Conservation (phyloP, 2,888 invertebrate genomes). For the Acronicta alni region DNA sequence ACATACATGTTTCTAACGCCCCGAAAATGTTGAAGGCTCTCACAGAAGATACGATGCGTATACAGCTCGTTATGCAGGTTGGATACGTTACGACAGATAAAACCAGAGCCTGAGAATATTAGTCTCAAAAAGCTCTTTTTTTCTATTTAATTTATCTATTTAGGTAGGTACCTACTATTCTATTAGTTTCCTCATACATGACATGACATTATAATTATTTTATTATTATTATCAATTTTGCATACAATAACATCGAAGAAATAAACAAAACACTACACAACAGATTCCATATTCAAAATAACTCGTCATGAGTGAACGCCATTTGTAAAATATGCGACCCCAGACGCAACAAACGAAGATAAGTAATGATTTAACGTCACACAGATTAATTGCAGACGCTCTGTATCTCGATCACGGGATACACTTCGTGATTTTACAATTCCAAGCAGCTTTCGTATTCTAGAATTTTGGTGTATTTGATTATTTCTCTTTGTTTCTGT, state of each 20-base stretch:
- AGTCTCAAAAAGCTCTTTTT: too few species aligned
- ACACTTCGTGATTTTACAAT: conserved; percentile 48
- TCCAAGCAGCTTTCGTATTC: conserved; percentile 27
- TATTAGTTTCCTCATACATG: too few species aligned
- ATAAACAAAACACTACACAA: conserved; percentile 5
- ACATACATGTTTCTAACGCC: too few species aligned
- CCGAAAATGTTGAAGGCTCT: too few species aligned
- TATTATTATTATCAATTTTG: not conserved
- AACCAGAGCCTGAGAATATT: too few species aligned
- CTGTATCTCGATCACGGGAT: conserved; percentile 46
- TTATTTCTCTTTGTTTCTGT: conserved; percentile 15
- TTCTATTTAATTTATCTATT: too few species aligned
- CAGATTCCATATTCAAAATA: conserved; percentile 40
- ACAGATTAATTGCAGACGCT: conserved; percentile 50
- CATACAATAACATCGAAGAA: conserved; percentile 4
- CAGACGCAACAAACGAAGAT: conserved; percentile 52
- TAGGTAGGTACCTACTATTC: too few species aligned
- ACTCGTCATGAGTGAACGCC: conserved; percentile 22
- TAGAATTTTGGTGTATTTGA: conserved; percentile 13
- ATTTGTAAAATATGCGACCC: conserved; percentile 50
- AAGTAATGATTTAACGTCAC: conserved; percentile 59
- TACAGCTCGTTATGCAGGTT: too few species aligned
- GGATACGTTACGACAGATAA: too few species aligned
- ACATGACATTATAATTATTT: too few species aligned
- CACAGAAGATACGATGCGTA: too few species aligned